Percentiles rank a stretch among this genome's conserved stretches.
Conservation (phyloP, 2,888 invertebrate species). For the Lapara coniferarum region DNA sequence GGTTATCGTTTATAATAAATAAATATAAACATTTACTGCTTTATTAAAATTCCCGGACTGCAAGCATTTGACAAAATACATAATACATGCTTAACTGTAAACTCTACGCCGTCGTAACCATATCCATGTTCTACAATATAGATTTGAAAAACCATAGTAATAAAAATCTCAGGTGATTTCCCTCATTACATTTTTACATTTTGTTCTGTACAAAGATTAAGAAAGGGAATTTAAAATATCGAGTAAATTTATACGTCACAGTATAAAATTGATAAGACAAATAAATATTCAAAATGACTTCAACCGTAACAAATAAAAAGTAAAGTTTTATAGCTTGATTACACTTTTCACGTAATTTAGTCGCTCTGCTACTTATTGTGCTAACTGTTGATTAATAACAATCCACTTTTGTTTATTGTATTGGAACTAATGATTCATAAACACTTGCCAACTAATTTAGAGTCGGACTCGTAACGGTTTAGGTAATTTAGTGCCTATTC, state of each 20-base stretch:
- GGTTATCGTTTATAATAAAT: slow-evolving; percentile 59
- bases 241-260: too few species aligned
- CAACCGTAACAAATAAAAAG: slow-evolving; percentile 44
- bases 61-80: slow-evolving; percentile 64
- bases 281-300: slow-evolving; percentile 42
- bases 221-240: too few species aligned
- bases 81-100: slow-evolving; percentile 70
- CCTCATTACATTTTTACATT: too few species aligned
- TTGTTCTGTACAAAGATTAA: too few species aligned
- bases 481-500: slow-evolving; percentile 77
- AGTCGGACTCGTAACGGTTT: slow-evolving; percentile 67
- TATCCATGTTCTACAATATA: slow-evolving; percentile 38
- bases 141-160: too few species aligned
- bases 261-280: too few species aligned
- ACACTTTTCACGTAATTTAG: slow-evolving; percentile 39
- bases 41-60: slow-evolving; percentile 68
- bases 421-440: slow-evolving; percentile 74
- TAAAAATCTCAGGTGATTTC: too few species aligned
- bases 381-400: slow-evolving; percentile 37
- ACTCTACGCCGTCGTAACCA: slow-evolving; percentile 41
- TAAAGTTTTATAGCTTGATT: slow-evolving; percentile 48
- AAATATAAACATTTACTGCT: slow-evolving; percentile 75
- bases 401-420: slow-evolving; percentile 50
- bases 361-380: slow-evolving; percentile 29
- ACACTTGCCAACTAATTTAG: slow-evolving; percentile 71